Evolutionary conservation across 2,113 vertebrate species (phyloP).

Genomic region (Psilopsiagon aymara): DNA sequence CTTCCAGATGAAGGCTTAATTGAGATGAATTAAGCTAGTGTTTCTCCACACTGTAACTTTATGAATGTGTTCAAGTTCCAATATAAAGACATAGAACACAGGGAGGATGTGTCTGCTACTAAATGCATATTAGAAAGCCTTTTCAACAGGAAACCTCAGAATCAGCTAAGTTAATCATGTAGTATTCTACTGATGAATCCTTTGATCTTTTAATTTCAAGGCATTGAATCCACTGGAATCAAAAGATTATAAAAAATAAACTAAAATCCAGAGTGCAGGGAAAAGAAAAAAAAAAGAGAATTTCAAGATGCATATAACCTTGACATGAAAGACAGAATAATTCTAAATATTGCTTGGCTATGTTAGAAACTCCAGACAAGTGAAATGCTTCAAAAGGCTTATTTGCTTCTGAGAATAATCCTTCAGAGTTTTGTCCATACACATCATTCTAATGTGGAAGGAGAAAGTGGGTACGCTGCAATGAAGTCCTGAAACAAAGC

Average conservation of each 20-base stretch:
- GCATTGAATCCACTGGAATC: background rate
- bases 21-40: background rate
- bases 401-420: background rate
- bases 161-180: background rate
- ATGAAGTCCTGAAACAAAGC: background rate
- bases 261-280: background rate
- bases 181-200: background rate
- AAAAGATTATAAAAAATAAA: background rate
- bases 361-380: background rate
- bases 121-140: background rate
- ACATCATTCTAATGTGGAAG: background rate
- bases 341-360: background rate
- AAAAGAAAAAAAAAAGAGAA: background rate
- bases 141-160: constrained; percentile 6
- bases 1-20: constrained; percentile 27
- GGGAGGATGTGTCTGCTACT: background rate
- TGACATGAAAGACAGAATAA: background rate
- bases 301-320: background rate
- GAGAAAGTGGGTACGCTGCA: background rate
- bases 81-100: background rate
- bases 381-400: background rate
- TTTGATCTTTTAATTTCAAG: constrained; percentile 28
- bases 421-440: background rate
- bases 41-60: background rate
- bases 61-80: background rate